These are phyloP conservation scores for Struthidea cinerea DNA, from an alignment of 2,113 vertebrate species.

Conservation along the genomic window DNA sequence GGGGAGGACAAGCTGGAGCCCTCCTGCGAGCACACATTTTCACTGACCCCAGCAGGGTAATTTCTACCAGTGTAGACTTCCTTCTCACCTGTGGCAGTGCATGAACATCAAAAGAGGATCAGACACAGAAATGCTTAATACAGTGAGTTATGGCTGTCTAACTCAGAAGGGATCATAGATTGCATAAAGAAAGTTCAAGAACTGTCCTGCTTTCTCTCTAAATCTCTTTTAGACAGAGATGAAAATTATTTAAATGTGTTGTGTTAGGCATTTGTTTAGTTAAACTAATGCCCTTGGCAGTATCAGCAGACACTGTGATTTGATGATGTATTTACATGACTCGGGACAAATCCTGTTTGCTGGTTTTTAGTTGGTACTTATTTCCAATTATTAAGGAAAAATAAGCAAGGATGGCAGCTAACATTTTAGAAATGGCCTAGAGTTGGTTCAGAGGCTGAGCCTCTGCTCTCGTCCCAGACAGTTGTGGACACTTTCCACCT, in stretches of 20 bases:
- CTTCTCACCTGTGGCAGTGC: background rate
- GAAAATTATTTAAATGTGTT: background rate
- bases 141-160: background rate
- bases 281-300: background rate
- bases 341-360: background rate
- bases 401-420: background rate
- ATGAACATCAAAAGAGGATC: background rate
- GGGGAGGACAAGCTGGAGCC: background rate
- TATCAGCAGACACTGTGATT: background rate
- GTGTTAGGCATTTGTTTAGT: background rate
- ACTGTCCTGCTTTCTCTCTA: background rate
- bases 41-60: background rate
- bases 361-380: background rate
- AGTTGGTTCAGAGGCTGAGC: background rate
- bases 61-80: background rate
- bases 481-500: background rate
- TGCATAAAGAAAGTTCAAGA: background rate
- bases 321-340: background rate
- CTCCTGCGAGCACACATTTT: accelerated
- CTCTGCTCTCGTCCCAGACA: background rate
- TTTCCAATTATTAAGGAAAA: background rate
- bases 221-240: background rate
- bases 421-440: constrained; percentile 5
- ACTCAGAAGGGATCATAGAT: background rate
- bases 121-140: background rate